These are phyloP conservation scores for Ceratosolen solmsi DNA, from an alignment of 1,140 invertebrate species.

Conservation along the genomic window DNA sequence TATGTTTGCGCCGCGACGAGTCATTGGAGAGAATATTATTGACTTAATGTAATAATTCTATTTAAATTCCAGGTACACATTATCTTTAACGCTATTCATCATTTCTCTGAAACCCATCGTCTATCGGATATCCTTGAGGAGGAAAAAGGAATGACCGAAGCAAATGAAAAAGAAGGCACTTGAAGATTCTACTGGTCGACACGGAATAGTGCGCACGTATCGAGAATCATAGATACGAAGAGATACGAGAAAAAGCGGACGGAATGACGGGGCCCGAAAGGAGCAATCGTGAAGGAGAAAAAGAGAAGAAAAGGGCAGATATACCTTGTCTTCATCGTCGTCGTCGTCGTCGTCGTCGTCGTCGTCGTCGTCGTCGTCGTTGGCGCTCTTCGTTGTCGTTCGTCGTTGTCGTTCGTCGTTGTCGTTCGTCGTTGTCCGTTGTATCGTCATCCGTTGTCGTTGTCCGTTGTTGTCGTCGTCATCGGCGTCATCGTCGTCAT, in stretches of 20 bases:
- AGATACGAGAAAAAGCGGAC: conserved; percentile 2
- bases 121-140: background rate
- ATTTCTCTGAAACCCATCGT: background rate
- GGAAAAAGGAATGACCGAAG: background rate
- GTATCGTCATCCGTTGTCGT: no score
- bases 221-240: background rate
- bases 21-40: background rate
- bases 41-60: background rate
- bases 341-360: no score
- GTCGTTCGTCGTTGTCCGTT: no score
- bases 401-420: no score
- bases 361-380: no score
- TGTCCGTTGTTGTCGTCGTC: no score
- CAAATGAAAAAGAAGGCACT: background rate
- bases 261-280: background rate
- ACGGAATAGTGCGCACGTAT: background rate
- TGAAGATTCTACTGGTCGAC: background rate
- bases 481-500: no score
- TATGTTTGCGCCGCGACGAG: background rate
- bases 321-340: background rate
- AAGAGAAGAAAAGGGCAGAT: background rate
- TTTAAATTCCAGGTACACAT: background rate
- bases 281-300: background rate
- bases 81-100: background rate
- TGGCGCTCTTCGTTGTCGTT: no score